phyloP scores from a whole-genome alignment of 2,113 vertebrate species.

The Hemiscyllium ocellatum region DNA sequence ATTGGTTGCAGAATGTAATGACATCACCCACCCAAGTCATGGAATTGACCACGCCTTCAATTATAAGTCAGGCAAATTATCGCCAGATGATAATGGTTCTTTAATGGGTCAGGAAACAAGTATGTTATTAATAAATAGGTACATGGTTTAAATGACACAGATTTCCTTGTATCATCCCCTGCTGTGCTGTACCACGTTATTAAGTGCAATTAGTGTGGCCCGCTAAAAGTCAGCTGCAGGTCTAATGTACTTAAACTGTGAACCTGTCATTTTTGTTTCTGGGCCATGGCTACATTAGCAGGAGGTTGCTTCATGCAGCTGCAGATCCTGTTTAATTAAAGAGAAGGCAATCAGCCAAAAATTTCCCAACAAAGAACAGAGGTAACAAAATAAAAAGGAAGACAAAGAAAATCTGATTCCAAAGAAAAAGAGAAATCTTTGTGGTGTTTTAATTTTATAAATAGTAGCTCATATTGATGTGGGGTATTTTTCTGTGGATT shows the following conservation, averaged over 20 bases:
- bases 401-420: background rate
- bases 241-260: conserved; percentile 26
- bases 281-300: background rate
- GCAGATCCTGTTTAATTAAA: conserved; percentile 14
- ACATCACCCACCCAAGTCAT: background rate
- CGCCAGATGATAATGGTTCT: background rate
- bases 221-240: conserved; percentile 31
- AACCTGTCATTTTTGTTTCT: conserved; percentile 31
- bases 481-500: background rate
- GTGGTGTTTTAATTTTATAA: background rate
- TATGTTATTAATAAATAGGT: conserved; percentile 33
- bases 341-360: background rate
- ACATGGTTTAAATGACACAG: conserved; percentile 1
- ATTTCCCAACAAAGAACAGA: background rate
- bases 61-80: background rate
- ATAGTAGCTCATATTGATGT: background rate
- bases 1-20: background rate
- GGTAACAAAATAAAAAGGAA: background rate
- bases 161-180: background rate
- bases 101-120: conserved; percentile 30
- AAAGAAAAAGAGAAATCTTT: background rate
- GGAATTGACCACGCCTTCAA: background rate
- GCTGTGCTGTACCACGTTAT: background rate
- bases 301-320: conserved; percentile 21
- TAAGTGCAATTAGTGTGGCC: conserved; percentile 22